A percentile compares a stretch with the other conserved stretches of the same genome.
phyloP scores from a whole-genome alignment of 2,797 vertebrate genomes.

The Alosa sapidissima region DNA sequence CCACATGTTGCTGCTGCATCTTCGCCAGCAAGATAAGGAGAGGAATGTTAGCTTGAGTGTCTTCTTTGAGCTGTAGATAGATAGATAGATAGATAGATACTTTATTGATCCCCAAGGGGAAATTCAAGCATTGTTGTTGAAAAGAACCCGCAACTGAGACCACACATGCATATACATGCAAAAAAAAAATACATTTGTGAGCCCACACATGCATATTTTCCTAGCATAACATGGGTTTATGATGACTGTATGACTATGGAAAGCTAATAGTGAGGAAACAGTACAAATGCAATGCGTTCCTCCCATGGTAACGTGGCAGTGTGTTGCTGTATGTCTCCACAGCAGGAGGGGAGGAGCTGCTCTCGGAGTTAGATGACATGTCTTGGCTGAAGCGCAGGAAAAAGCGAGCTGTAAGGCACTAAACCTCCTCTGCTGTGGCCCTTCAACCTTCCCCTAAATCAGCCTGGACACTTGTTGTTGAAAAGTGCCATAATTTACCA shows the following conservation, averaged over 20 bases:
- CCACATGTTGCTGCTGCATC: neutral
- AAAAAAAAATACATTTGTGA: no score
- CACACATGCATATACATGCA: neutral
- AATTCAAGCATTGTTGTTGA: neutral
- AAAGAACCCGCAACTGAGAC: neutral
- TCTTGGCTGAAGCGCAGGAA: conserved; percentile 88
- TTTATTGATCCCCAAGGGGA: no score
- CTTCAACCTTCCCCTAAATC: neutral
- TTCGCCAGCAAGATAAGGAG: neutral
- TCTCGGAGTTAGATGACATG: conserved; percentile 81
- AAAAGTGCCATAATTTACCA: neutral
- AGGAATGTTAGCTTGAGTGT: conserved; percentile 6
- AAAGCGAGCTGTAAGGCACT: conserved; percentile 85
- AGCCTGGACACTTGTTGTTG: conserved; percentile 14
- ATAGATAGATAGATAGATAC: no score
- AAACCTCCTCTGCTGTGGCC: neutral
- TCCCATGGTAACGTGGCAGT: conserved; percentile 11
- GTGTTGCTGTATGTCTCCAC: conserved; percentile 55
- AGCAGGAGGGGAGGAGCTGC: conserved; percentile 72
- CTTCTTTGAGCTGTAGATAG: no score
- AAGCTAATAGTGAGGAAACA: neutral
- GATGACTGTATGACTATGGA: conserved; percentile 1
- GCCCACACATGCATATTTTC: neutral
- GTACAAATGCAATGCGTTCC: neutral
- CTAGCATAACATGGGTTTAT: neutral